phyloP scores from a whole-genome alignment of 2,888 invertebrate species.

The Leptura quadrifasciata region DNA sequence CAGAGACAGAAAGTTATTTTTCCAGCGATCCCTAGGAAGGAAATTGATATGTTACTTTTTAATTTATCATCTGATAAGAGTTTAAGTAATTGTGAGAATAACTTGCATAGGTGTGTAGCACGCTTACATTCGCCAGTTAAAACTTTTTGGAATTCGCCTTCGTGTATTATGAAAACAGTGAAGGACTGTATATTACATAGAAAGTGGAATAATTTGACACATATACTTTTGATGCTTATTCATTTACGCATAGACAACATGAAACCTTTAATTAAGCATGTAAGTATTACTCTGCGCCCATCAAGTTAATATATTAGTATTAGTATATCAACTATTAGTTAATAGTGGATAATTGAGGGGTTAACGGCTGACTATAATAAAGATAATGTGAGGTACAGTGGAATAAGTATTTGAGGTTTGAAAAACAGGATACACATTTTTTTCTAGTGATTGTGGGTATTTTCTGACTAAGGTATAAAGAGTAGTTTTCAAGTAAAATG shows the following conservation, averaged over 20 bases:
- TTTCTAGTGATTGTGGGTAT: no score
- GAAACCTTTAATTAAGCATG: constrained; percentile 48
- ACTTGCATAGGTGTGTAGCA: constrained; percentile 38
- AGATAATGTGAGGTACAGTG: no score
- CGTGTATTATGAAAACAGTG: constrained; percentile 52
- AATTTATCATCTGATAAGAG: constrained; percentile 27
- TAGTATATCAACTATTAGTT: no score
- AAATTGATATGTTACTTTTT: constrained; percentile 37
- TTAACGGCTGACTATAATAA: no score
- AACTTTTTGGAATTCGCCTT: constrained; percentile 49
- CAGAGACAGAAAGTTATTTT: constrained; percentile 18
- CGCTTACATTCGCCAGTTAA: constrained; percentile 34
- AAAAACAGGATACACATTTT: no score
- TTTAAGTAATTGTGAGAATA: constrained; percentile 23
- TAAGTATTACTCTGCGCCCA: constrained; percentile 34
- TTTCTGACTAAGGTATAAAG: no score
- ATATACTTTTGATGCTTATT: constrained; percentile 53
- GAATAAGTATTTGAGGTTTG: no score
- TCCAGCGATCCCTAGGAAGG: constrained; percentile 24
- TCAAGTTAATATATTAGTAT: no score
- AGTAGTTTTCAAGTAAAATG: no score
- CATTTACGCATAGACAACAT: constrained; percentile 38
- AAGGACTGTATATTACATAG: constrained; percentile 55
- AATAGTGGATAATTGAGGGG: no score
- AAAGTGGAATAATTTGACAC: constrained; percentile 56